These are phyloP conservation scores for Masnerella sp. DNA, from an alignment of 2,888 invertebrate genomes.

Conservation along the genomic window DNA sequence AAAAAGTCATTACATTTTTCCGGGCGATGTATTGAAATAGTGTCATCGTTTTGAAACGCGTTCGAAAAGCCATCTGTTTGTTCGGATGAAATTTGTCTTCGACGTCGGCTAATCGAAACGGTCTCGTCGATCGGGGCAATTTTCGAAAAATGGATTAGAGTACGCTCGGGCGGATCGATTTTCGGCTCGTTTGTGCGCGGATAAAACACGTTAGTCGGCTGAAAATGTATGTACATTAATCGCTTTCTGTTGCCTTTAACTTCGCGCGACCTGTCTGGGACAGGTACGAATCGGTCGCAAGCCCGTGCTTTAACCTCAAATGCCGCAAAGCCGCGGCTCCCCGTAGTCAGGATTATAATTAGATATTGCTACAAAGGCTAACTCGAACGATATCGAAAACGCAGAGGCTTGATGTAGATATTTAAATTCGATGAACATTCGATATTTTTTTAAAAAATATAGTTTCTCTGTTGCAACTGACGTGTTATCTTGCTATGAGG, in stretches of 20 bases:
- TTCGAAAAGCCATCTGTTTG: background rate
- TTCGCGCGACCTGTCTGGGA: slow-evolving; percentile 44
- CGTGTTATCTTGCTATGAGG: too few species aligned
- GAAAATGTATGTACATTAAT: slow-evolving; percentile 52
- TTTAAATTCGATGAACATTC: slow-evolving; percentile 21
- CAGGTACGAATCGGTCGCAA: slow-evolving; percentile 57
- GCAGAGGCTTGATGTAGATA: slow-evolving; percentile 44
- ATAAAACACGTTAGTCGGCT: slow-evolving; percentile 38
- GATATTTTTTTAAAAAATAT: slow-evolving; percentile 9
- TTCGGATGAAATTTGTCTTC: slow-evolving; percentile 3
- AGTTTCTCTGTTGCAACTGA: too few species aligned
- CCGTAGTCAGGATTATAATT: slow-evolving; percentile 55
- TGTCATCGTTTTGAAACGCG: slow-evolving; percentile 27
- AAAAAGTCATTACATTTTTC: slow-evolving; percentile 26
- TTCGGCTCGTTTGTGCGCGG: slow-evolving; percentile 19
- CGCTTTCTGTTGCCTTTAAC: slow-evolving; percentile 53
- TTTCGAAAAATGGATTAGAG: slow-evolving; percentile 27
- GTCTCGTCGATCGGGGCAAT: slow-evolving; percentile 1
- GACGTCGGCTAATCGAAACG: slow-evolving; percentile 28
- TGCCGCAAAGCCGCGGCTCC: slow-evolving; percentile 53
- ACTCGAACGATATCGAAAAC: slow-evolving; percentile 41
- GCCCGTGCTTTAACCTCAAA: slow-evolving; percentile 52
- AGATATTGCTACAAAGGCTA: slow-evolving; percentile 45
- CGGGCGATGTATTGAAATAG: slow-evolving; percentile 7
- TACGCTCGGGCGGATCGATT: slow-evolving; percentile 21